Percentiles rank a stretch among this genome's conserved stretches.
phyloP scores from a whole-genome alignment of 2,113 vertebrate species.

The Oreotrochilus melanogaster region DNA sequence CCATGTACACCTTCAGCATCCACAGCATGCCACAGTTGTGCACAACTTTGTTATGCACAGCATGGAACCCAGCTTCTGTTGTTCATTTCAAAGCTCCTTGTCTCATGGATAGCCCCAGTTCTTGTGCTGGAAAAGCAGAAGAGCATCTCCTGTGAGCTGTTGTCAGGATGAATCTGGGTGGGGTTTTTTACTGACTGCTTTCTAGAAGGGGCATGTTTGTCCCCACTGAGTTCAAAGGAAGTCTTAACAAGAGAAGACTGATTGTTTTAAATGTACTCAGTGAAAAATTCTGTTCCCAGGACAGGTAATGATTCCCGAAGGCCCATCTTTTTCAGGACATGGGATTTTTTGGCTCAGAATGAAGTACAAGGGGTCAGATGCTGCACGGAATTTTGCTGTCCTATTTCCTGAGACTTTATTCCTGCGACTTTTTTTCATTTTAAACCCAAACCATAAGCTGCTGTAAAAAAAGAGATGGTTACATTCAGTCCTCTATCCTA shows the following conservation, averaged over 20 bases:
- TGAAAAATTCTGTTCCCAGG: not conserved
- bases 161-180: not conserved
- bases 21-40: not conserved
- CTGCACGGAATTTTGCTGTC: not conserved
- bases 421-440: not conserved
- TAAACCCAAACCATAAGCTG: not conserved
- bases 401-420: not conserved
- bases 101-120: not conserved
- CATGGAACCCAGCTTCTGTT: not conserved
- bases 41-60: fast-evolving
- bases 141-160: not conserved
- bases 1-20: not conserved
- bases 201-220: not conserved
- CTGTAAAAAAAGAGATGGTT: not conserved
- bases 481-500: not conserved
- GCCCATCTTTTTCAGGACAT: not conserved
- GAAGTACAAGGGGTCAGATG: not conserved
- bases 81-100: not conserved
- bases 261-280: not conserved
- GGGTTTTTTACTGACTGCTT: not conserved
- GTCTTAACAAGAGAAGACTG: not conserved
- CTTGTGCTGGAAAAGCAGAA: not conserved
- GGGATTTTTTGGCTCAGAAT: not conserved
- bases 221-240: not conserved
- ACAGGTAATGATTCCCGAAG: not conserved